Evolutionary conservation across 1,140 invertebrate genomes (phyloP).

Genomic region (Steinernema feltiae): DNA sequence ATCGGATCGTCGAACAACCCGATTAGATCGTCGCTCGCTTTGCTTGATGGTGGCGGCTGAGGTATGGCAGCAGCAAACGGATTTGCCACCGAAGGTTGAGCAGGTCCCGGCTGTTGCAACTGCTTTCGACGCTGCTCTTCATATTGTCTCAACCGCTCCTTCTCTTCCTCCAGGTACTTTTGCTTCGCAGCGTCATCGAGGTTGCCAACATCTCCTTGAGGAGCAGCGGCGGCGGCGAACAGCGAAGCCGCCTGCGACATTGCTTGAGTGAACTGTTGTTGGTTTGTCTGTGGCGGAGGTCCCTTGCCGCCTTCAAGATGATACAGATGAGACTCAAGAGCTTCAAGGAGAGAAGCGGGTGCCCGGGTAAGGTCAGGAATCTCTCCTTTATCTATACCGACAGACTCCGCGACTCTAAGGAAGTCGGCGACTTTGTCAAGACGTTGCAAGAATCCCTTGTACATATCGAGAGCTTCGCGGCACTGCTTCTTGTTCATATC

Average conservation of each 20-base stretch:
- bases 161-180: constrained; percentile 54
- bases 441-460: constrained; percentile 77
- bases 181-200: constrained; percentile 51
- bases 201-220: constrained; percentile 6
- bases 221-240: constrained; percentile 15
- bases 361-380: constrained; percentile 96
- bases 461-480: constrained; percentile 91
- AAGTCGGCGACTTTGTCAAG: constrained; percentile 99
- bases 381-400: constrained; percentile 96
- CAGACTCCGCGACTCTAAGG: constrained; percentile 91
- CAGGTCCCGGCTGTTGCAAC: background rate
- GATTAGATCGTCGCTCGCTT: constrained; percentile 33
- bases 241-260: constrained; percentile 11
- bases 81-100: constrained; percentile 18
- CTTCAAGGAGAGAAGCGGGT: constrained; percentile 93
- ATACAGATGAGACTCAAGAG: constrained; percentile 87
- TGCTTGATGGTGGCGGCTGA: constrained; percentile 10
- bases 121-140: constrained; percentile 51
- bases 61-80: constrained; percentile 27
- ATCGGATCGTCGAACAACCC: constrained; percentile 32
- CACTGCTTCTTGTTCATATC: constrained; percentile 98
- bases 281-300: constrained; percentile 36
- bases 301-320: constrained; percentile 68
- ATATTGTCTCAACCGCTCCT: constrained; percentile 53
- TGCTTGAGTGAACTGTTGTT: constrained; percentile 28